Evolutionary conservation across 1,140 invertebrate species (phyloP).

Genomic region (Hycleus phaleratus): DNA sequence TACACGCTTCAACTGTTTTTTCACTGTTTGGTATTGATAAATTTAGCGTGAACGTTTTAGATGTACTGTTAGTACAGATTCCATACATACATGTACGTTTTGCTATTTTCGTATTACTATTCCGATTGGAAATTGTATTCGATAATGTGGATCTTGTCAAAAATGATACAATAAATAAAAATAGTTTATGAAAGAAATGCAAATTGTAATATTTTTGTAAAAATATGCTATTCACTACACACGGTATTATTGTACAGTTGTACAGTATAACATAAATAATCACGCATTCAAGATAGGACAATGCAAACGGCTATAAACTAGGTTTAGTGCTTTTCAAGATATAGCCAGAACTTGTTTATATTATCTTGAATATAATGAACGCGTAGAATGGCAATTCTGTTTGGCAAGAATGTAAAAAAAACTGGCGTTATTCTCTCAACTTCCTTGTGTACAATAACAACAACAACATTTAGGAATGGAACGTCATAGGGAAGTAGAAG

Average conservation of each 20-base stretch:
- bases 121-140: too few relatives aligned
- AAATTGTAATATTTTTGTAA: conserved; percentile 2
- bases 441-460: too few relatives aligned
- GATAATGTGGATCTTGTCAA: too few relatives aligned
- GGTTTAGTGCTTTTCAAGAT: conserved; percentile 13
- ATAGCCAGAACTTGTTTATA: conserved; percentile 14
- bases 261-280: conserved; percentile 1
- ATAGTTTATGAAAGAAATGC: neutral
- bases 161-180: too few relatives aligned
- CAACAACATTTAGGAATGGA: too few relatives aligned
- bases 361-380: conserved; percentile 12
- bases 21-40: too few relatives aligned
- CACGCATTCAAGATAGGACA: conserved; percentile 8
- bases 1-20: conserved; percentile 17
- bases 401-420: conserved; percentile 9
- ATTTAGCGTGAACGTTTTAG: too few relatives aligned
- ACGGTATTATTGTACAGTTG: neutral
- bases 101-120: too few relatives aligned
- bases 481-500: too few relatives aligned
- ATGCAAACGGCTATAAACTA: conserved; percentile 10
- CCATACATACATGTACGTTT: too few relatives aligned
- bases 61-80: too few relatives aligned
- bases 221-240: neutral
- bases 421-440: conserved; percentile 1
- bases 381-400: conserved; percentile 5